Evolutionary conservation across 2,888 invertebrate genomes (phyloP).

Genomic region (Agrypnus murinus): DNA sequence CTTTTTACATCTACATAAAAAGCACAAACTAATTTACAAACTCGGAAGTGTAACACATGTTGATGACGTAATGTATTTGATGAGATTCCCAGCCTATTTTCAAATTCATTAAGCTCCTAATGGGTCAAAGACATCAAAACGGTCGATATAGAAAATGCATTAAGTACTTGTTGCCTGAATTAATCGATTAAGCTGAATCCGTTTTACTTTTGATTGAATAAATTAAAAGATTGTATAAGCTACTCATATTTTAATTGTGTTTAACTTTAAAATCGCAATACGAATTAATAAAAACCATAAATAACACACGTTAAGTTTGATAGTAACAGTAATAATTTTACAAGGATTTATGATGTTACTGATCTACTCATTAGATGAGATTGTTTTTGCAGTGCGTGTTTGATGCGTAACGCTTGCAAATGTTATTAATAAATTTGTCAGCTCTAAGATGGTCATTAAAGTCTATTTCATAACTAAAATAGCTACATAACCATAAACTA

Average conservation of each 20-base stretch:
- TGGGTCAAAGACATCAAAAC: constrained; percentile 61
- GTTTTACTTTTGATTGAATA: not conserved
- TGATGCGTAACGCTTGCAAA: constrained; percentile 38
- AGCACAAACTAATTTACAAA: constrained; percentile 40
- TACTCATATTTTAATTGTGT: too few species aligned
- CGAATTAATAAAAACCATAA: not conserved
- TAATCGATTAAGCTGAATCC: too few species aligned
- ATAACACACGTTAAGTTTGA: too few species aligned
- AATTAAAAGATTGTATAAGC: not conserved
- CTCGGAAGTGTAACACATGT: constrained; percentile 52
- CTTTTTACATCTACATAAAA: constrained; percentile 29
- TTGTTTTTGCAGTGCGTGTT: constrained; percentile 41
- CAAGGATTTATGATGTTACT: too few species aligned
- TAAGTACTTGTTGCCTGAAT: not conserved
- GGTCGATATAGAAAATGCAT: constrained; percentile 38
- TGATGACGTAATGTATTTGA: constrained; percentile 52
- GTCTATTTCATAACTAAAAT: constrained; percentile 30
- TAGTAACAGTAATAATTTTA: too few species aligned
- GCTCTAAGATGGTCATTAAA: constrained; percentile 8
- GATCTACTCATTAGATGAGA: not conserved
- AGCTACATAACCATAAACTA: constrained; percentile 21
- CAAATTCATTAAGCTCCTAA: constrained; percentile 51
- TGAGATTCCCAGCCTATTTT: constrained; percentile 60
- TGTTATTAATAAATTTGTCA: constrained; percentile 37
- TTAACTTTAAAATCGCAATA: too few species aligned